A percentile compares a stretch with the other conserved stretches of the same genome.
phyloP scores from a whole-genome alignment of 2,113 vertebrate genomes.

The Festucalex cinctus region DNA sequence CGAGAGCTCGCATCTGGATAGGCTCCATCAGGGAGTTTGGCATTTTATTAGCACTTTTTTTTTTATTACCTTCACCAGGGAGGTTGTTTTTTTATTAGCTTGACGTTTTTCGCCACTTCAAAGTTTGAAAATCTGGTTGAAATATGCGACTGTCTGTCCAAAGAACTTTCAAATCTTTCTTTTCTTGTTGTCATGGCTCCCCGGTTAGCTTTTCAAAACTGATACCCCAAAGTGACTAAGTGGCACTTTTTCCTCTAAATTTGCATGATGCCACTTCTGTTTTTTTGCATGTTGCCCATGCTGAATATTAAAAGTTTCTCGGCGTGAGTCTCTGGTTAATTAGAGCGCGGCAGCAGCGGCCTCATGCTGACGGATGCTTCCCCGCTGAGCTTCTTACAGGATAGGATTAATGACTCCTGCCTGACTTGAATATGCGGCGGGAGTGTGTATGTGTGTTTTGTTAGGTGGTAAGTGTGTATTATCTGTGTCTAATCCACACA shows the following conservation, averaged over 20 bases:
- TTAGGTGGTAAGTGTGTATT: conserved; percentile 20
- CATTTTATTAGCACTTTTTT: conserved; percentile 1
- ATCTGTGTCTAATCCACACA: conserved; percentile 14
- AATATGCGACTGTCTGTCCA: neutral
- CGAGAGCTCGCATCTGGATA: conserved; percentile 15
- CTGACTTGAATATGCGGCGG: conserved; percentile 16
- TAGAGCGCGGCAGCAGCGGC: conserved; percentile 47
- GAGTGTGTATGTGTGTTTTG: conserved; percentile 9
- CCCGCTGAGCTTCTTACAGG: conserved; percentile 44
- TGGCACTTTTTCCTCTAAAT: neutral
- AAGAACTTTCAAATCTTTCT: neutral
- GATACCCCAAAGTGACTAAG: neutral
- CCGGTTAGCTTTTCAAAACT: neutral
- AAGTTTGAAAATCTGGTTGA: neutral
- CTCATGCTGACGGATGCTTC: conserved; percentile 49
- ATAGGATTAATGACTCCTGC: conserved; percentile 58
- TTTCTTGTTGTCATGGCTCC: neutral
- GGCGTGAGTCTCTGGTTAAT: conserved; percentile 60
- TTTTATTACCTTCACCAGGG: neutral
- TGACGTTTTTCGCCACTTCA: neutral
- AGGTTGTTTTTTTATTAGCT: neutral
- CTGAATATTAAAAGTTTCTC: conserved; percentile 60
- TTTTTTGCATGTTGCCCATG: conserved; percentile 25
- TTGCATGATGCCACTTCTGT: neutral
- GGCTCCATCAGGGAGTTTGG: neutral